Evolutionary conservation across 2,797 vertebrate genomes (phyloP).

Genomic region (Taenioides sp.): DNA sequence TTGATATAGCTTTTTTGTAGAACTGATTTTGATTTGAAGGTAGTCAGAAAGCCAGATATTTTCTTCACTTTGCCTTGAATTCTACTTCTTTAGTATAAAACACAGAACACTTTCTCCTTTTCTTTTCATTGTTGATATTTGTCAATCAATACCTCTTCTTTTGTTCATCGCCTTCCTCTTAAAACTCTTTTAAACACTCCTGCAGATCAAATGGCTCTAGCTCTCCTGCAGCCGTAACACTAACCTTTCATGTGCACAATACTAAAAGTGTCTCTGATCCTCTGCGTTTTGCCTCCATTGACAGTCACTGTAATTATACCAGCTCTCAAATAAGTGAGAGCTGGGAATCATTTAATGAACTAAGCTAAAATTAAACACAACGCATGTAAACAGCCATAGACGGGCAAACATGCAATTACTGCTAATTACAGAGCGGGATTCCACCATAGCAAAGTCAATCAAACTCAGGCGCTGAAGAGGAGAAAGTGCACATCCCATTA

Average conservation of each 20-base stretch:
- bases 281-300: conserved; percentile 59
- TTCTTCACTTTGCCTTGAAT: too few relatives aligned
- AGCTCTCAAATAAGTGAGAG: conserved; percentile 62
- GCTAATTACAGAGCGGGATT: conserved; percentile 68
- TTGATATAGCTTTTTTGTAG: too few relatives aligned
- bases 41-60: too few relatives aligned
- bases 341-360: conserved; percentile 63
- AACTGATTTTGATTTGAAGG: too few relatives aligned
- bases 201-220: background rate
- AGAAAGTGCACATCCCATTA: conserved; percentile 33
- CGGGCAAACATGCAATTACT: conserved; percentile 74
- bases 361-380: conserved; percentile 76
- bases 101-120: background rate
- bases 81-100: too few relatives aligned
- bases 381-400: conserved; percentile 70
- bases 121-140: background rate
- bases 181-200: conserved; percentile 17
- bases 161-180: background rate
- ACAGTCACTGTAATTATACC: conserved; percentile 74
- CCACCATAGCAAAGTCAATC: conserved; percentile 59
- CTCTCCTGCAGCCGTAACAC: conserved; percentile 24
- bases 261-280: conserved; percentile 56
- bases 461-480: conserved; percentile 41
- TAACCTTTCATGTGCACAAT: conserved; percentile 41
- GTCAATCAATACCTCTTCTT: background rate